Evolutionary conservation across 1,140 invertebrate genomes (phyloP).

Genomic region (Rhagoletis pomonella): DNA sequence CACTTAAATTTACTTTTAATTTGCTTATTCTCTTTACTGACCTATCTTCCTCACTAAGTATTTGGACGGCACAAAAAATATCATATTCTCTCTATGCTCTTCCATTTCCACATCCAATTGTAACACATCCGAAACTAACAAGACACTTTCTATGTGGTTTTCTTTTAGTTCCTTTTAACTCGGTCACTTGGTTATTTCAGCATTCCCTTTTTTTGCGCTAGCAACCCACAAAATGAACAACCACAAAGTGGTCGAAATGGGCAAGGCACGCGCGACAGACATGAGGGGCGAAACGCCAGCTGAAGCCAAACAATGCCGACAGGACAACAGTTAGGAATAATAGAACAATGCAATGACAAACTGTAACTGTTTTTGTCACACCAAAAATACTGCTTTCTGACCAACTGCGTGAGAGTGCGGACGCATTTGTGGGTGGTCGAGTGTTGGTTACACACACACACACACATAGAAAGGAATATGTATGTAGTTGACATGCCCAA

Average conservation of each 20-base stretch:
- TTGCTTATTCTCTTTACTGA: neutral
- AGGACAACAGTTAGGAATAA: neutral
- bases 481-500: neutral
- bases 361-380: conserved; percentile 48
- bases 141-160: neutral
- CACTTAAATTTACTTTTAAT: neutral
- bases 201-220: neutral
- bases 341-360: conserved; percentile 37
- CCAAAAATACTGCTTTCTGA: conserved; percentile 26
- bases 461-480: neutral
- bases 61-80: neutral
- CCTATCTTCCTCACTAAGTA: neutral
- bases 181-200: neutral
- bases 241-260: neutral
- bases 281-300: neutral
- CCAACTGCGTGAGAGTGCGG: neutral
- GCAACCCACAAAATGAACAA: conserved; percentile 10
- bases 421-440: neutral
- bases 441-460: neutral
- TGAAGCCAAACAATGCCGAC: conserved; percentile 6
- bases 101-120: neutral
- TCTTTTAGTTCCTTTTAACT: neutral
- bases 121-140: neutral
- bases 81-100: neutral
- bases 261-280: neutral